phyloP scores from a whole-genome alignment of 30 jellyfish, hydroid and myxozoan genomes.

The Haliclystus octoradiatus region DNA sequence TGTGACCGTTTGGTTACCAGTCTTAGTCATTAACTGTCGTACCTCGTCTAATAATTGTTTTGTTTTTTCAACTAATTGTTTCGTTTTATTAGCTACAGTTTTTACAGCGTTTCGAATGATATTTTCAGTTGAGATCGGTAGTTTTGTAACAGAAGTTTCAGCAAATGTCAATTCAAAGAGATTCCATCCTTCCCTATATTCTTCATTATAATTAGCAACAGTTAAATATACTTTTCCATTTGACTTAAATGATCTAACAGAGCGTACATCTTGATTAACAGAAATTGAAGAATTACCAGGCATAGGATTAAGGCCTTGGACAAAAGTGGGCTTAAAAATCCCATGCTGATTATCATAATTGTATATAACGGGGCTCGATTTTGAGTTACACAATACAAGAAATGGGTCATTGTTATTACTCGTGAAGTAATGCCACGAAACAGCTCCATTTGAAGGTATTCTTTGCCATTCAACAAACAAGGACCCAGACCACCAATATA shows the following conservation, averaged over 20 bases:
- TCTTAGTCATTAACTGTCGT: background rate
- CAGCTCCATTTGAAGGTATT: constrained; percentile 83
- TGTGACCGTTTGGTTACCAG: background rate
- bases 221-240: constrained; percentile 39
- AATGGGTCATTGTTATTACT: constrained; percentile 40
- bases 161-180: constrained; percentile 39
- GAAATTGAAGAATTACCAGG: constrained; percentile 12
- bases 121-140: background rate
- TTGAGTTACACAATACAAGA: constrained; percentile 72
- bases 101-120: background rate
- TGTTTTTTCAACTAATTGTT: background rate
- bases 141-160: constrained; percentile 4
- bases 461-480: constrained; percentile 89
- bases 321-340: constrained; percentile 63
- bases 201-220: constrained; percentile 57
- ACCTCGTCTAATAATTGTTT: background rate
- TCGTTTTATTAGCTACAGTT: background rate
- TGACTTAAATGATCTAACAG: constrained; percentile 42
- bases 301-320: constrained; percentile 58
- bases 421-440: constrained; percentile 26
- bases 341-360: constrained; percentile 59
- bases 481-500: constrained; percentile 94
- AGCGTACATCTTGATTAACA: constrained; percentile 61
- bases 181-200: constrained; percentile 41
- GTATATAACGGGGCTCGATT: constrained; percentile 60